These are phyloP conservation scores for Sialis fuliginosa DNA, from an alignment of 2,888 invertebrate genomes.

Conservation along the genomic window DNA sequence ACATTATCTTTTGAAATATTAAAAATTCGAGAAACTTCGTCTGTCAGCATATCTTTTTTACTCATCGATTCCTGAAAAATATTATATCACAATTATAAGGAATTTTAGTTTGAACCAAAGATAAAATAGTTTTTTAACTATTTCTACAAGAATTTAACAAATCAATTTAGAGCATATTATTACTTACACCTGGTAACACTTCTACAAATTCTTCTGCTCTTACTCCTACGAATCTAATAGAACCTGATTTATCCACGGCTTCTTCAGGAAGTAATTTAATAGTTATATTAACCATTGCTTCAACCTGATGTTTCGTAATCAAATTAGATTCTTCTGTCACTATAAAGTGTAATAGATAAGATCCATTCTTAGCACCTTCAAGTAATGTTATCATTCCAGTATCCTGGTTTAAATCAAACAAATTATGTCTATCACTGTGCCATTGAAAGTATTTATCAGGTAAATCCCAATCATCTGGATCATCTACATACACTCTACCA, in stretches of 20 bases:
- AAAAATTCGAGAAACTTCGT: constrained; percentile 47
- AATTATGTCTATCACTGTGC: constrained; percentile 37
- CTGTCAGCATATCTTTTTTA: constrained; percentile 47
- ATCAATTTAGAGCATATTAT: constrained; percentile 4
- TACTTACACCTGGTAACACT: constrained; percentile 29
- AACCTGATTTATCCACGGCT: constrained; percentile 84
- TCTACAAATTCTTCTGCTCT: constrained; percentile 76
- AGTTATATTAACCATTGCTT: constrained; percentile 71
- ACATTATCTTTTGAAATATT: constrained; percentile 69
- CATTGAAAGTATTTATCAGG: constrained; percentile 77
- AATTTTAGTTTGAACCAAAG: not conserved
- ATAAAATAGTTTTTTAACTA: not conserved
- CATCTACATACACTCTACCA: constrained; percentile 84
- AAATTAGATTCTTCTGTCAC: constrained; percentile 49
- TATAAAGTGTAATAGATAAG: constrained; percentile 55
- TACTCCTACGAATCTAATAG: constrained; percentile 64
- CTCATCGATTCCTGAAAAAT: constrained; percentile 22
- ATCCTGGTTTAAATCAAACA: constrained; percentile 54
- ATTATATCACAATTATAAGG: not conserved
- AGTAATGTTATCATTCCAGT: constrained; percentile 82
- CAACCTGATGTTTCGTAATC: constrained; percentile 48
- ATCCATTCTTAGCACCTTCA: constrained; percentile 54
- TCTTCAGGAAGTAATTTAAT: constrained; percentile 80
- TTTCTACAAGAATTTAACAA: not conserved
- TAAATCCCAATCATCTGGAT: constrained; percentile 94